Evolutionary conservation across 2,888 invertebrate species (phyloP).

Genomic region (Copidosoma aretas): DNA sequence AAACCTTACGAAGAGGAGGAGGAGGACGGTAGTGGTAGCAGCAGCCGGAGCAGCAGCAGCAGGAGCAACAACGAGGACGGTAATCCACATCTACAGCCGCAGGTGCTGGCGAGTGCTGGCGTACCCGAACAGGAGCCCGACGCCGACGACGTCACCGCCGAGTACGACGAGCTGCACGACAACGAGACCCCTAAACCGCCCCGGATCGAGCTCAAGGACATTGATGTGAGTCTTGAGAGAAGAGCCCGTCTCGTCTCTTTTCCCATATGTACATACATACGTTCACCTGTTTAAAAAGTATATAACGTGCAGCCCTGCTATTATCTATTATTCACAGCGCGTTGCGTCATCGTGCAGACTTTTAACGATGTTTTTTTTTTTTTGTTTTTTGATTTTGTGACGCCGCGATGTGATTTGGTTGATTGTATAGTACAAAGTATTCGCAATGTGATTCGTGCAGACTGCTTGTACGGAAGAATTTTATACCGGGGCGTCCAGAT

Average conservation of each 20-base stretch:
- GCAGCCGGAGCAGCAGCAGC: not conserved
- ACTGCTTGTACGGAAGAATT: too few species aligned
- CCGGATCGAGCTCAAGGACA: slow-evolving; percentile 20
- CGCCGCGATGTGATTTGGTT: too few species aligned
- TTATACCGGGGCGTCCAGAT: too few species aligned
- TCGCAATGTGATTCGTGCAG: too few species aligned
- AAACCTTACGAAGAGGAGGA: slow-evolving; percentile 23
- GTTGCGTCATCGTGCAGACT: not conserved
- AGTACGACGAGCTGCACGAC: slow-evolving; percentile 38
- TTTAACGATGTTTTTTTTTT: not conserved
- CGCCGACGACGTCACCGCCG: slow-evolving; percentile 60
- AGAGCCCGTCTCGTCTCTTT: too few species aligned
- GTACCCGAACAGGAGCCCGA: slow-evolving; percentile 62
- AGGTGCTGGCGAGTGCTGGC: slow-evolving; percentile 10
- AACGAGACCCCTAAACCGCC: slow-evolving; percentile 34
- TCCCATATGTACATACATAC: too few species aligned
- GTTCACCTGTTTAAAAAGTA: too few species aligned
- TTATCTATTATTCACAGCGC: too few species aligned
- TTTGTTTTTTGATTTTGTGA: too few species aligned
- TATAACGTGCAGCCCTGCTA: too few species aligned
- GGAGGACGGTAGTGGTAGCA: slow-evolving; percentile 3
- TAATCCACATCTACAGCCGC: not conserved
- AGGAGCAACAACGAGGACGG: slow-evolving; percentile 5
- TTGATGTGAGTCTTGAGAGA: slow-evolving; percentile 31
- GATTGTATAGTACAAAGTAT: too few species aligned